Evolutionary conservation across 1,140 invertebrate species (phyloP).

Genomic region (Brachionus calyciflorus): DNA sequence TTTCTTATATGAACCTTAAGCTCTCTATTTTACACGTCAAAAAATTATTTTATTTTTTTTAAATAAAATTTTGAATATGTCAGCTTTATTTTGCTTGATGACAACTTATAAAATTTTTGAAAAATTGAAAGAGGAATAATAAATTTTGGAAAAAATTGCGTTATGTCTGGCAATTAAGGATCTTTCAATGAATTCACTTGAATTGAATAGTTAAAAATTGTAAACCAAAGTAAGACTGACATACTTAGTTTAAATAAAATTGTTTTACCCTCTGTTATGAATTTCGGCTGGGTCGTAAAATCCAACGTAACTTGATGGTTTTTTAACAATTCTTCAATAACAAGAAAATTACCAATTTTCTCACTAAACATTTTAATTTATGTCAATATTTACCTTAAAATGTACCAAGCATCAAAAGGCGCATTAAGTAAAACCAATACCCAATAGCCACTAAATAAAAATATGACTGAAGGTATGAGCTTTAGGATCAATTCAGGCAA

Average conservation of each 20-base stretch:
- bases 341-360: no score
- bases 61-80: background rate
- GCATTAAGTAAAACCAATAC: slow-evolving; percentile 1
- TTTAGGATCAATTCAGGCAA: slow-evolving; percentile 19
- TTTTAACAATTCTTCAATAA: slow-evolving; percentile 25
- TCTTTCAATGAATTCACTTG: no score
- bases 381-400: background rate
- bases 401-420: slow-evolving; percentile 28
- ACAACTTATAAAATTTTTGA: no score
- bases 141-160: no score
- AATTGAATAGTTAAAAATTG: no score
- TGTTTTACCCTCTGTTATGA: slow-evolving; percentile 22
- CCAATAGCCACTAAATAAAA: slow-evolving; percentile 4
- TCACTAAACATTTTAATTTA: no score
- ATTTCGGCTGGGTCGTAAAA: slow-evolving; percentile 42
- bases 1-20: slow-evolving; percentile 25
- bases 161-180: no score
- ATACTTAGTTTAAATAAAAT: no score
- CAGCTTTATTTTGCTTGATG: no score
- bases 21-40: background rate
- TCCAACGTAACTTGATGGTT: background rate
- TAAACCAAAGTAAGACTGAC: no score
- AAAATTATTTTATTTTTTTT: background rate
- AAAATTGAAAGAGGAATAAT: no score
- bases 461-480: background rate